Base-by-base conservation (phyloP, 2,113 vertebrate genomes). In the Antigone vipio region DNA sequence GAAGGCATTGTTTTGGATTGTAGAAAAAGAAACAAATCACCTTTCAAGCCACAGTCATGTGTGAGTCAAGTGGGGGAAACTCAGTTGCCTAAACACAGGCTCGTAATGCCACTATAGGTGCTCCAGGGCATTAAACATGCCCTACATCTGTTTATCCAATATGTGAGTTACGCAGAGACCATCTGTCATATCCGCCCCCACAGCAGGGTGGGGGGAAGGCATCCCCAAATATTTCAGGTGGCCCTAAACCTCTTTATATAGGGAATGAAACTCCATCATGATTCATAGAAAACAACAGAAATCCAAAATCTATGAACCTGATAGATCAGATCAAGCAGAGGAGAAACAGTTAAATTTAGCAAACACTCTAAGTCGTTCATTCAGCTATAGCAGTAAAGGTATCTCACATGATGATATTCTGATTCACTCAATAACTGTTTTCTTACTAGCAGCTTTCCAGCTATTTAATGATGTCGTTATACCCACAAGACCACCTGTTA, bases 381-480 rank as follows among this genome's bases (percentile, higher is more conserved):
- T 95, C 60, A 78, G 50, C 42, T 71, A 15, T 19, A 92, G 80
- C 52, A 88, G 19, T 45, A 88, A 94, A 95, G 79, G 56, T 69
- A 50, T 62, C 47, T 76, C 52, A 47, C 52, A 80, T 35, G 45
- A 79, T 79, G 34, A 66, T 71, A 72, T 79, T 89, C 62, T 89
- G 77, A 82, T 85, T 95, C 86, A 89, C 62, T 83, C 38, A 0
- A 79, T 87, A 92, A 78, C 80, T 92, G 82, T 91, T 92, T 95
- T 86, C 77, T 91, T 55, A 87, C 77, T 66, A 85, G 66, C 17
- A 78, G 66, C 84, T 95, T 92, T 95, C 91, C 69, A 91, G 92
- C 73, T 64, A 58, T 87, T 93, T 97, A 97, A 95, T 91, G 86
- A 97, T 96, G 87, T 91, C 29, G 7, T 94, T 95, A 95, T 85